These are phyloP conservation scores for Penaeus japonicus DNA, from an alignment of 1,140 invertebrate species.

Conservation along the genomic window DNA sequence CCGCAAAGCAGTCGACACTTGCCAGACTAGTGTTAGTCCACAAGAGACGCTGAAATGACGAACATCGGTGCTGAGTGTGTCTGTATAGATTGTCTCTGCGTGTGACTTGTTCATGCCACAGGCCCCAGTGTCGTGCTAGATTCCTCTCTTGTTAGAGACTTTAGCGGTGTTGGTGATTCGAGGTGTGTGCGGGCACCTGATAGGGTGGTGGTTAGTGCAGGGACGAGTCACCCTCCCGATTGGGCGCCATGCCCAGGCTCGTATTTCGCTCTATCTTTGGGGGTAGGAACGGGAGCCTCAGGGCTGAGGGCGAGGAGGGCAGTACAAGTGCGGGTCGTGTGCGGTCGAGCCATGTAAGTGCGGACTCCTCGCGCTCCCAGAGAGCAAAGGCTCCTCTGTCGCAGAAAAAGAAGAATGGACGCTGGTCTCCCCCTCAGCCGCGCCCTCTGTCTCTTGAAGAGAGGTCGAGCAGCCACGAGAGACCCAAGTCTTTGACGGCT, in stretches of 20 bases:
- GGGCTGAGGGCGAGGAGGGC: neutral
- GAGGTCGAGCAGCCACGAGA: slow-evolving; percentile 31
- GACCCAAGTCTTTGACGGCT: slow-evolving; percentile 28
- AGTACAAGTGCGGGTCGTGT: slow-evolving; percentile 33
- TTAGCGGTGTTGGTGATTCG: neutral
- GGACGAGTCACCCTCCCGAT: neutral
- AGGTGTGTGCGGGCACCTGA: neutral
- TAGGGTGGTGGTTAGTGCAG: too few relatives aligned
- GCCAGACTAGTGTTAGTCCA: slow-evolving; percentile 46
- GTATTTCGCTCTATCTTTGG: slow-evolving; percentile 45
- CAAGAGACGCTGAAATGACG: slow-evolving; percentile 31
- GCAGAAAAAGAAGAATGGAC: neutral
- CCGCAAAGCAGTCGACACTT: slow-evolving; percentile 44
- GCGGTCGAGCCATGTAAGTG: neutral
- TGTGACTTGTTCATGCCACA: neutral
- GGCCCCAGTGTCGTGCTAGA: too few relatives aligned
- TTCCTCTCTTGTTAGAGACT: neutral
- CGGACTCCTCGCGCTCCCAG: neutral
- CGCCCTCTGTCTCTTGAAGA: slow-evolving; percentile 13
- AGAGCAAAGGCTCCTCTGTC: neutral
- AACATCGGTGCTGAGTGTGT: neutral
- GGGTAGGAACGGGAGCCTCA: neutral
- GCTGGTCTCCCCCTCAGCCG: slow-evolving; percentile 45
- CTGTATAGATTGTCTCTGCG: neutral
- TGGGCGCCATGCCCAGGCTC: slow-evolving; percentile 47